Evolutionary conservation across 2,113 vertebrate genomes (phyloP), one percentile per base, ranked within the genome.

Genomic region (Aptenodytes forsteri): DNA sequence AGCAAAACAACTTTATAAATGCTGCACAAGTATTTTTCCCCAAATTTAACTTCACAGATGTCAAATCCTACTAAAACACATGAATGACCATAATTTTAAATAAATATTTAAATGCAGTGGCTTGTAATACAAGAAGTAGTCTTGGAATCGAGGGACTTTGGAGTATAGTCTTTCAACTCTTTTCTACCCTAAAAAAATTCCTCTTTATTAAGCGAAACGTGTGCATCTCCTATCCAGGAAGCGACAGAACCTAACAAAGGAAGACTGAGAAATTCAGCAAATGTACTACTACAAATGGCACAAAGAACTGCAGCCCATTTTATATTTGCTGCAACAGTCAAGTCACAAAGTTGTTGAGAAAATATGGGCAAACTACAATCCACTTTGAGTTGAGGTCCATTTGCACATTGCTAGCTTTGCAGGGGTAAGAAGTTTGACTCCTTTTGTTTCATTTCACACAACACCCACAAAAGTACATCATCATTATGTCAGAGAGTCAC

Each of bases 341-440:
- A 88, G 78, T 34, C n/a, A 90, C 19, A 11, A 34, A 61, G 22
- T 14, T 65, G 7, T 34, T 80, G 40, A 73, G 22, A 77, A 88
- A 70, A 77, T 2, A 62, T 1, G 9, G 13, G 23, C 47, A 78
- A 87, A 64, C 26, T 15, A 44, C 11, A 81, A 62, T 10, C 4
- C 11, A 40, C 16, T 89, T 46, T 0, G 0, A 59, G 40, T 69
- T 93, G 29, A 30, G n/a, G 20, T 34, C 34, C 2, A 3, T 30
- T 61, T 46, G n/a, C 11, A 38, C 0, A 1, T 64, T 47, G 55
- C 7, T 16, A 79, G n/a, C n/a, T 85, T 34, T 58, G 66, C n/a
- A 65, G 15, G 29, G 6, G 7, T 38, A 58, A 58, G 66, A n/a
- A 14, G 10, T 6, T 11, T 27, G 26, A 50, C 23, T 50, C 22